phyloP scores from a whole-genome alignment of 92 coral and sea anemone species.

The Phymanthus crucifer region DNA sequence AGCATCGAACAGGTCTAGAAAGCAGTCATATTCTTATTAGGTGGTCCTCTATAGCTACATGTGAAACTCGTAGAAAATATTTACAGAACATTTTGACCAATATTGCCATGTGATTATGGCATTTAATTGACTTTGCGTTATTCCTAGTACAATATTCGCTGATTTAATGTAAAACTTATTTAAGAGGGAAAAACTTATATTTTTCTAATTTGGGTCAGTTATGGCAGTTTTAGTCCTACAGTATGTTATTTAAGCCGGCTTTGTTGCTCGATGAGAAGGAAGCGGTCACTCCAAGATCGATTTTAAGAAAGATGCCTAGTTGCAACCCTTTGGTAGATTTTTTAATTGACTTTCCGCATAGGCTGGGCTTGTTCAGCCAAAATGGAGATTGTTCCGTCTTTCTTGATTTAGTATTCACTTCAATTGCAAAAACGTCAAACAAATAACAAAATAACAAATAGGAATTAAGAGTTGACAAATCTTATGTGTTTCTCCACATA shows the following conservation, averaged over 20 bases:
- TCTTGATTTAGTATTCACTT: too few species aligned
- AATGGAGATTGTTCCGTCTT: too few species aligned
- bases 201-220: conserved; percentile 31
- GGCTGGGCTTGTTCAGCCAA: too few species aligned
- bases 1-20: not conserved
- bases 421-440: too few species aligned
- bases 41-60: not conserved
- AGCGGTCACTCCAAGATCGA: not conserved
- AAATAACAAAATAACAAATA: too few species aligned
- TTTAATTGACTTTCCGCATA: too few species aligned
- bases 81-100: conserved; percentile 13
- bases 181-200: conserved; percentile 36
- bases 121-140: conserved; percentile 10
- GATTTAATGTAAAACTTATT: conserved; percentile 32
- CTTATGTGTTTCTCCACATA: too few species aligned
- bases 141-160: conserved; percentile 19
- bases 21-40: not conserved
- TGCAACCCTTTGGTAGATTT: too few species aligned
- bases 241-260: not conserved
- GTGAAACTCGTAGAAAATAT: not conserved
- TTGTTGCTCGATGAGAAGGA: not conserved
- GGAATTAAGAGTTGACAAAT: too few species aligned
- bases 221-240: not conserved
- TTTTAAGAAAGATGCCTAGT: not conserved
- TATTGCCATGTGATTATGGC: conserved; percentile 48